These are phyloP conservation scores for Tragopan temminckii DNA, from an alignment of 2,797 vertebrate species.

Conservation along the genomic window DNA sequence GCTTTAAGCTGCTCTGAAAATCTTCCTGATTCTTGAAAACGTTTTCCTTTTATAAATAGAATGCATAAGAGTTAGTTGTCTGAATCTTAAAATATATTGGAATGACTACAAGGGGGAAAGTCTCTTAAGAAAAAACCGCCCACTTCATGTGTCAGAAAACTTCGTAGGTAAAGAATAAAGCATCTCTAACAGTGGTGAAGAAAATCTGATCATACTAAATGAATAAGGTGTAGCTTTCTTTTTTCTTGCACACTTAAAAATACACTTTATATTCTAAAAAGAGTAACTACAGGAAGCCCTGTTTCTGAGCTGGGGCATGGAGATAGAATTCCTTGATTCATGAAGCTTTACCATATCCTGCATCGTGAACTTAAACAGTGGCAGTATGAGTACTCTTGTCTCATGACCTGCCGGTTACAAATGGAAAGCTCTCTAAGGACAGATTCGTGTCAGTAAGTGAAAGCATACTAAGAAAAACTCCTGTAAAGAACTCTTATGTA, in stretches of 20 bases:
- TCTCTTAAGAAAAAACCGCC: neutral
- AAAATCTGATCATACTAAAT: neutral
- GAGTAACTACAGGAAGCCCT: neutral
- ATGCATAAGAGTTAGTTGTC: neutral
- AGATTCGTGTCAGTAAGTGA: neutral
- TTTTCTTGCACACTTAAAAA: neutral
- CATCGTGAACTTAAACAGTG: neutral
- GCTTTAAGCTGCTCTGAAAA: neutral
- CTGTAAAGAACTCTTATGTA: neutral
- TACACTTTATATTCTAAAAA: neutral
- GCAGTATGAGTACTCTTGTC: neutral
- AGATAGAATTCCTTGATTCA: neutral
- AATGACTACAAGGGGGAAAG: neutral
- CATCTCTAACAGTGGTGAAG: neutral
- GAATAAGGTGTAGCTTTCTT: neutral
- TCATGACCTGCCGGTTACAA: neutral
- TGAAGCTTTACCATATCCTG: neutral
- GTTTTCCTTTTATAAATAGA: neutral
- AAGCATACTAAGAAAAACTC: neutral
- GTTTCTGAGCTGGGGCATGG: neutral
- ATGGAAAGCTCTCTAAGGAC: neutral
- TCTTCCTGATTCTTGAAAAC: neutral
- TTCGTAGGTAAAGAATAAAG: neutral
- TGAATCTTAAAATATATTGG: neutral
- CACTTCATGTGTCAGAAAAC: neutral